Evolutionary conservation across 2,888 invertebrate species (phyloP), one percentile per base, ranked within the genome.

Genomic region (Cyrtodaria siliqua): DNA sequence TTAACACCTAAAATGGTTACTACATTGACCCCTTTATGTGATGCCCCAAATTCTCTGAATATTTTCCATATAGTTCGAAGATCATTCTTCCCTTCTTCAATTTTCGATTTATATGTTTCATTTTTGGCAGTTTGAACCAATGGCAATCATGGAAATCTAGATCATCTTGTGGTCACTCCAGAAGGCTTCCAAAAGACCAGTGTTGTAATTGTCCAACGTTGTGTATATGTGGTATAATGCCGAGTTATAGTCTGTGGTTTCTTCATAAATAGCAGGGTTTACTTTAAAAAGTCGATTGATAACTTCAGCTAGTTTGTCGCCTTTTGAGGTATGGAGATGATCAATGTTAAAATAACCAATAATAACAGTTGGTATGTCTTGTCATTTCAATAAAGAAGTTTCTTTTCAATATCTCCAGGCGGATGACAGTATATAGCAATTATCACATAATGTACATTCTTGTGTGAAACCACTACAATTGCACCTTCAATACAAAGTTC

Each of bases 271-370:
- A 38, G 40, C 40, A 12, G 40, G 40, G 9, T 12, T 16, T 12
- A 16, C 40, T 12, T 38, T 38, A 16, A 16, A 8, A 12, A 12
- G 8, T 8, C 16, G 9, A 8, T 38, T 16, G 9, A 38, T 12
- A 16, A 12, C 8, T 12, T 38, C 40, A 38, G 8, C 8, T 16
- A 38, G 40, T 38, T 38, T 38, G 9, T 38, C 9, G 40, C 56
- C 27, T 18, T 56, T 56, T 3, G 56, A 14, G 2, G n/a, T 47
- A 12, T 61, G 27, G 14, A 33, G 33, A n/a, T 49, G 49, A 12
- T 49, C 29, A 49, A 57, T 66, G 38, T 66, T 66, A 4, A 29
- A 56, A 29, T 66, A 56, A n/a, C 66, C 66, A 47, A 49, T 12
- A 23, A 66, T 57, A 1, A 66, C 8, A 24, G 42, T 9, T 20